Base-by-base conservation (phyloP, 30 jellyfish, hydroid and myxozoan species). In the Aurelia coerulea region DNA sequence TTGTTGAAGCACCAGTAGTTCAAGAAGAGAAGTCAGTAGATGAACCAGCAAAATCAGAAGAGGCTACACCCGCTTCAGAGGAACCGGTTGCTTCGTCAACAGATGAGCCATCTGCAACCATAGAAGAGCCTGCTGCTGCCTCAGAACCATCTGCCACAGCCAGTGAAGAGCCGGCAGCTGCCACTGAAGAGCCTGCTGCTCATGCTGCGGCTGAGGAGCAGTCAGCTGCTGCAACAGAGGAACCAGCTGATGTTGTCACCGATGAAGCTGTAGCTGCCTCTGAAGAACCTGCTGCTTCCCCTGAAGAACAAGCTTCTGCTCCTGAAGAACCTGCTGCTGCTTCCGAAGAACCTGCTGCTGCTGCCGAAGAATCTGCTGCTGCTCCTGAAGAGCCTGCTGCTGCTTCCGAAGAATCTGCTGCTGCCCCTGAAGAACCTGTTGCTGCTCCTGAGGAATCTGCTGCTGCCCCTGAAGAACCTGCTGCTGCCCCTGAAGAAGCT, bases 391-490 rank as follows among this genome's bases (percentile, higher is more conserved):
- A 50, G 35, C 77, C 80, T n/a, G 85, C 58, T 5, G 42, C 85
- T 41, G 78, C 31, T 39, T 9, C 51, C 13, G 34, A 60, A 5
- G 70, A 60, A 60, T 29, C 67, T 34, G 81, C 70, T 60, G 70
- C 70, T 60, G 68, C 68, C 1, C 0, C 51, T 10, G 70, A 11
- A 75, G 86, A 50, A 7, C 31, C 9, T 4, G 60, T 64, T 19
- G 75, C 75, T 9, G 70, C 18, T 10, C 10, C 83, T 73, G 83
- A 73, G 8, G 68, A 4, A 10, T 52, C 83, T 73, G 83, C 68
- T 73, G 92, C 90, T 5, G 51, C 76, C 0, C 3, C 82, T 33
- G 92, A 83, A 31, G 78, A 42, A 2, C 74, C 92, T 60, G 79
- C 79, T n/a, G 90, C 74, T 19, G 83, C 82, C n/a, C 6, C 86